Evolutionary conservation across 2,888 invertebrate species (phyloP).

Genomic region (Agelastica alni): DNA sequence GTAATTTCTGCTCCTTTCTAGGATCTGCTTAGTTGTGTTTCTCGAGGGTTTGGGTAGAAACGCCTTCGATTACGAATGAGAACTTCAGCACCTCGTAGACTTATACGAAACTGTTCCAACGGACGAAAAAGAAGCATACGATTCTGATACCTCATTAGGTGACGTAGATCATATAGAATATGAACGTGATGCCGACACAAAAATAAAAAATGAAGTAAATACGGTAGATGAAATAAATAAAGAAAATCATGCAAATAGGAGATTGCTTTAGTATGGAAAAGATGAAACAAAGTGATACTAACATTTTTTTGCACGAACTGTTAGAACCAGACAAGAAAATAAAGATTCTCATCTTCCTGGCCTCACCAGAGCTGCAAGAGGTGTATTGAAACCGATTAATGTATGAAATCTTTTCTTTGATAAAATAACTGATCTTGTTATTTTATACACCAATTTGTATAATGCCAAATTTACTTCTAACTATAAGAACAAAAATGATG

Average conservation of each 20-base stretch:
- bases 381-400: neutral
- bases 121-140: neutral
- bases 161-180: neutral
- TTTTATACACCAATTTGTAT: neutral
- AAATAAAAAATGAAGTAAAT: neutral
- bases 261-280: neutral
- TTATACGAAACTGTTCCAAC: neutral
- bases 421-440: neutral
- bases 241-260: neutral
- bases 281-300: neutral
- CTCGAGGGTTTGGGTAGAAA: too few relatives aligned
- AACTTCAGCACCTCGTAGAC: neutral
- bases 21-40: too few relatives aligned
- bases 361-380: neutral
- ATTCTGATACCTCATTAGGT: constrained; percentile 6
- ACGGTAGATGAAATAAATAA: neutral
- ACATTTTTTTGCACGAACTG: neutral
- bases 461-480: neutral
- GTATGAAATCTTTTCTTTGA: neutral
- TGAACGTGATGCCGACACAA: neutral
- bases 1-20: too few relatives aligned
- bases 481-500: constrained; percentile 7
- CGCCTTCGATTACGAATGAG: neutral
- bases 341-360: neutral
- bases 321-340: neutral